These are phyloP conservation scores for Cryptotermes secundus DNA, from an alignment of 1,140 invertebrate species.

Conservation along the genomic window DNA sequence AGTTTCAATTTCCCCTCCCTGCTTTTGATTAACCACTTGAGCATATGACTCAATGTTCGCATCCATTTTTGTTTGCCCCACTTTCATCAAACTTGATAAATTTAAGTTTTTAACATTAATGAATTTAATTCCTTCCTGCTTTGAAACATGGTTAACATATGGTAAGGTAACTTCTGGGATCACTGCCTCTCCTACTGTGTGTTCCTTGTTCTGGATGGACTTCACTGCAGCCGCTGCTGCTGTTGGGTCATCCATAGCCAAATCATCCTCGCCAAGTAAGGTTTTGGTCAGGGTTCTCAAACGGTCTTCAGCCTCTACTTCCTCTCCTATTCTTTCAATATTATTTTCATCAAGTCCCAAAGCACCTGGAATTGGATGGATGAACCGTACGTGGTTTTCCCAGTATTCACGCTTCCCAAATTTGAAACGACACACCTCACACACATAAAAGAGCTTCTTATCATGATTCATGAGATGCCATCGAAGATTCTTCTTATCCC, in stretches of 20 bases:
- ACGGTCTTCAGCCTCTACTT: slow-evolving; percentile 34
- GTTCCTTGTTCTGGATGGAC: neutral
- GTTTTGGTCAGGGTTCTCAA: slow-evolving; percentile 31
- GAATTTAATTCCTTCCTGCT: neutral
- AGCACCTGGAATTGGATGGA: slow-evolving; percentile 40
- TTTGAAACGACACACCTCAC: slow-evolving; percentile 43
- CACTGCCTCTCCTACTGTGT: neutral
- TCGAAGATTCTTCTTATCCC: slow-evolving; percentile 39
- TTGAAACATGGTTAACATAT: neutral
- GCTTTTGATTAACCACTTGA: no score
- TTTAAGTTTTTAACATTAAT: slow-evolving; percentile 3
- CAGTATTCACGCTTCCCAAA: slow-evolving; percentile 45
- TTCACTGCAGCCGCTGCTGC: neutral
- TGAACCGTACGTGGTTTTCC: slow-evolving; percentile 44
- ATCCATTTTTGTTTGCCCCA: neutral
- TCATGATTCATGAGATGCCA: slow-evolving; percentile 39
- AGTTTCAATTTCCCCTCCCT: slow-evolving; percentile 29
- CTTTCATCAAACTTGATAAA: slow-evolving; percentile 25
- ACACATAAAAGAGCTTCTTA: slow-evolving; percentile 38
- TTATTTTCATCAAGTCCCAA: slow-evolving; percentile 33
- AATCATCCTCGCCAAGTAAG: slow-evolving; percentile 9
- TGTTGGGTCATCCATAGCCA: neutral
- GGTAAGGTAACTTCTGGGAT: neutral
- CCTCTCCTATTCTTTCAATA: slow-evolving; percentile 27
- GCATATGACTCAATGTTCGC: neutral